Percentiles rank a stretch among this genome's conserved stretches.
phyloP scores from a whole-genome alignment of 37 sponge, comb jelly and placozoan species.

The Chondrilla cf. caribensis region DNA sequence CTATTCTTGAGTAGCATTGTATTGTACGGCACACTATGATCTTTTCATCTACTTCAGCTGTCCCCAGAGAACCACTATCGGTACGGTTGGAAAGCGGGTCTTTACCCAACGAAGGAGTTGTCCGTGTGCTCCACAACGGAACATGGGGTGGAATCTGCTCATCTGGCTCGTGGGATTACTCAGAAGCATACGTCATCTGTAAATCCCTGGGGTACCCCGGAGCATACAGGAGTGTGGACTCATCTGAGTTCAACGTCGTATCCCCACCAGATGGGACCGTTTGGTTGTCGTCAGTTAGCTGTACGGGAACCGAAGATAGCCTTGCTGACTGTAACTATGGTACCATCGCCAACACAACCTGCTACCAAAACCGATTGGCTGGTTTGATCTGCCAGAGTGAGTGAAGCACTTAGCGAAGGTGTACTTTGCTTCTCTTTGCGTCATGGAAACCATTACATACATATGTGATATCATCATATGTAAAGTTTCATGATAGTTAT shows the following conservation, averaged over 20 bases:
- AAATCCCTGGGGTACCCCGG: constrained; percentile 25
- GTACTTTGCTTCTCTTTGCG: too few species aligned
- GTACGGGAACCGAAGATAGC: constrained; percentile 29
- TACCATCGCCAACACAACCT: not conserved
- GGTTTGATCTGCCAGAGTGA: constrained; percentile 7
- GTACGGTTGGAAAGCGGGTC: not conserved
- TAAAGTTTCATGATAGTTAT: too few species aligned
- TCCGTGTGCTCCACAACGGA: constrained; percentile 17
- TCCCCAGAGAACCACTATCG: not conserved
- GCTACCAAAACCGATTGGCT: not conserved
- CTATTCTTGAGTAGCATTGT: too few species aligned
- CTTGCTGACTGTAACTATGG: constrained; percentile 11
- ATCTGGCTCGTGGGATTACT: not conserved
- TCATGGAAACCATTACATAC: too few species aligned
- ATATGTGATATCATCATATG: too few species aligned
- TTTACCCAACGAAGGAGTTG: constrained; percentile 4
- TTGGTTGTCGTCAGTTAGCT: constrained; percentile 31
- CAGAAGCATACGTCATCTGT: constrained; percentile 31
- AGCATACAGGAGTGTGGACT: not conserved
- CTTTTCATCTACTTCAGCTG: not conserved
- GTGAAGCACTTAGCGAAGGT: too few species aligned
- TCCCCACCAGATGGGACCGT: constrained; percentile 5
- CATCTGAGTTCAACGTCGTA: constrained; percentile 20
- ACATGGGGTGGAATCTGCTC: constrained; percentile 45
- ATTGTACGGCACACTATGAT: too few species aligned